These are phyloP conservation scores for Physella acuta DNA, from an alignment of 1,140 invertebrate species.

Conservation along the genomic window DNA sequence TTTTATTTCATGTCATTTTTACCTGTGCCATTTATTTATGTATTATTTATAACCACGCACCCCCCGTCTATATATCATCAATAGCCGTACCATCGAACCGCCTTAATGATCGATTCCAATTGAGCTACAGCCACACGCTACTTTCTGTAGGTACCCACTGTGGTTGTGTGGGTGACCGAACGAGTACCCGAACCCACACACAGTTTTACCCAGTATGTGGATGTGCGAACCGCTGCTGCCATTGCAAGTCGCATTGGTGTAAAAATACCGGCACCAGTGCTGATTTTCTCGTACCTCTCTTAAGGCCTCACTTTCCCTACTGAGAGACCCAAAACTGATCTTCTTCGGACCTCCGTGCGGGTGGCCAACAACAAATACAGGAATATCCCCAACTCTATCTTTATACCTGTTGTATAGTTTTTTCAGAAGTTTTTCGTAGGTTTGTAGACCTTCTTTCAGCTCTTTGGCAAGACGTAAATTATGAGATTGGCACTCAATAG, in stretches of 20 bases:
- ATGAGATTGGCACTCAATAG: neutral
- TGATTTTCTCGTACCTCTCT: neutral
- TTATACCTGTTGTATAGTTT: neutral
- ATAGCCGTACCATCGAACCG: too few relatives aligned
- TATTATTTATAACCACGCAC: too few relatives aligned
- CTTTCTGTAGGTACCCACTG: neutral
- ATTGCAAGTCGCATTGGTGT: neutral
- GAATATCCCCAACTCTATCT: neutral
- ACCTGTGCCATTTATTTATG: too few relatives aligned
- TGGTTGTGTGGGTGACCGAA: slow-evolving; percentile 14
- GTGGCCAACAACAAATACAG: neutral
- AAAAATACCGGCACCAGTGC: neutral
- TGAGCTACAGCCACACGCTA: too few relatives aligned
- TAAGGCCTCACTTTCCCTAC: too few relatives aligned
- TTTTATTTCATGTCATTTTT: too few relatives aligned
- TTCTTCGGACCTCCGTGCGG: slow-evolving; percentile 6
- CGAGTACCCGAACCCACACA: slow-evolving; percentile 2
- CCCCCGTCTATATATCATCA: too few relatives aligned
- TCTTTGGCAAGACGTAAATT: neutral
- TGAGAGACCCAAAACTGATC: neutral
- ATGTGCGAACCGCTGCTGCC: neutral
- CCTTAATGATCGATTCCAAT: too few relatives aligned
- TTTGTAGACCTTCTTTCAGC: neutral
- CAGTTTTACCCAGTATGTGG: neutral
- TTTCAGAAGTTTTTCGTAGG: neutral